Evolutionary conservation across 2,113 vertebrate genomes (phyloP).

Genomic region (Morone chrysops): DNA sequence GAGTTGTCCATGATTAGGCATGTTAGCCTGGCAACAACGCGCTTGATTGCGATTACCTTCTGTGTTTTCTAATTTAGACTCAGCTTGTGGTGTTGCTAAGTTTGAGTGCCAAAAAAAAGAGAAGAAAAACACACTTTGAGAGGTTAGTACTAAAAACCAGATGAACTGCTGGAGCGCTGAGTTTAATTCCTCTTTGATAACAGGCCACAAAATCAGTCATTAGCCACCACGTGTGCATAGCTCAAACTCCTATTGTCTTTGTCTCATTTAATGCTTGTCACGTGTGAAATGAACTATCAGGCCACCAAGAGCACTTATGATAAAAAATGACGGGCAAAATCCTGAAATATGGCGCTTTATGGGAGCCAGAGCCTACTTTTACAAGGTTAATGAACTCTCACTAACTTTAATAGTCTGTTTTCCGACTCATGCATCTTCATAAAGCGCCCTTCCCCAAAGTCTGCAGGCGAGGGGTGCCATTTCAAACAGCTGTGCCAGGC

Average conservation of each 20-base stretch:
- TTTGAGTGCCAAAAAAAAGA: conserved; percentile 14
- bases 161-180: conserved; percentile 16
- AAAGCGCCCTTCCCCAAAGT: conserved; percentile 74
- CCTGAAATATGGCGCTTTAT: conserved; percentile 75
- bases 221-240: conserved; percentile 37
- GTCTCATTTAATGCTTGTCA: conserved; percentile 77
- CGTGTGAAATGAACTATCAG: conserved; percentile 75
- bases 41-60: conserved; percentile 65
- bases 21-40: conserved; percentile 39
- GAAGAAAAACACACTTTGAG: not conserved
- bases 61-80: conserved; percentile 71
- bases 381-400: conserved; percentile 82
- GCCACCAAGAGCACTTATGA: conserved; percentile 60
- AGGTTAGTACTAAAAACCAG: conserved; percentile 25
- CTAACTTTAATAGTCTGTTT: conserved; percentile 80
- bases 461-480: conserved; percentile 71
- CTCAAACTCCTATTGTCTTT: conserved; percentile 63
- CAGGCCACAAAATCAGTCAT: conserved; percentile 60
- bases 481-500: conserved; percentile 76
- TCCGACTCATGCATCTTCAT: conserved; percentile 79
- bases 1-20: conserved; percentile 59
- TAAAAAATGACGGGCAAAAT: conserved; percentile 69
- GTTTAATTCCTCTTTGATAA: conserved; percentile 53
- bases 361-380: conserved; percentile 65
- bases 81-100: conserved; percentile 60